These are phyloP conservation scores for Grus americana DNA, from an alignment of 2,113 vertebrate genomes.

Conservation along the genomic window DNA sequence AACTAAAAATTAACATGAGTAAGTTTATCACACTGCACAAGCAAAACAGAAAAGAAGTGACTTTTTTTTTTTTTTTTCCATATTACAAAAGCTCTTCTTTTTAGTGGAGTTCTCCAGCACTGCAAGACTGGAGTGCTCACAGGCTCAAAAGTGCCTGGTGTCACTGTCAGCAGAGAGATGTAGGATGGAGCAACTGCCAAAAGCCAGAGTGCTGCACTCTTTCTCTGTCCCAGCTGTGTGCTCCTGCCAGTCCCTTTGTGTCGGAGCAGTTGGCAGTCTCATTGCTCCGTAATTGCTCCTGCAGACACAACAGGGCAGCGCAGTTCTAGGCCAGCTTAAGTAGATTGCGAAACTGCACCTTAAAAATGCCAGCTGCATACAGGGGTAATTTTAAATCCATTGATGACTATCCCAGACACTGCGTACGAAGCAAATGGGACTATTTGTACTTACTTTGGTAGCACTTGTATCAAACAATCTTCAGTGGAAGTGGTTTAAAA, in stretches of 20 bases:
- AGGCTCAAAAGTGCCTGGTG: not conserved
- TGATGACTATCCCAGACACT: not conserved
- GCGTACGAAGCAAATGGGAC: not conserved
- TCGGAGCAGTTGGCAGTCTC: not conserved
- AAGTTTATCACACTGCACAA: not conserved
- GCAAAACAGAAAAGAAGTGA: not conserved
- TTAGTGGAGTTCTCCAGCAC: not conserved
- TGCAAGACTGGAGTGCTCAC: not conserved
- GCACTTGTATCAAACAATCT: not conserved
- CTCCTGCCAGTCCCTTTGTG: not conserved
- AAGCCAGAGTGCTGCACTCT: not conserved
- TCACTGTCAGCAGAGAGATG: not conserved
- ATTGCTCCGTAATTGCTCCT: not conserved
- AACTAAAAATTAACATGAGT: not conserved
- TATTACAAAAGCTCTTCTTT: not conserved
- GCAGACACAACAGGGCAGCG: not conserved
- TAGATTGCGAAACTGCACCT: not conserved
- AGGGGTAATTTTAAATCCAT: slow-evolving; percentile 7
- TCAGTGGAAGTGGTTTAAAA: not conserved
- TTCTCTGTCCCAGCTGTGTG: not conserved
- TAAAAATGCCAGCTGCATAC: not conserved
- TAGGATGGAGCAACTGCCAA: not conserved
- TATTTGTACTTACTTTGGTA: not conserved
- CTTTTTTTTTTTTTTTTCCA: not conserved
- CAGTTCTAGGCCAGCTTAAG: not conserved